Percentiles rank a stretch among this genome's conserved stretches.
These are phyloP conservation scores for Avahi laniger DNA, from an alignment of 2,797 vertebrate species.

Conservation along the genomic window DNA sequence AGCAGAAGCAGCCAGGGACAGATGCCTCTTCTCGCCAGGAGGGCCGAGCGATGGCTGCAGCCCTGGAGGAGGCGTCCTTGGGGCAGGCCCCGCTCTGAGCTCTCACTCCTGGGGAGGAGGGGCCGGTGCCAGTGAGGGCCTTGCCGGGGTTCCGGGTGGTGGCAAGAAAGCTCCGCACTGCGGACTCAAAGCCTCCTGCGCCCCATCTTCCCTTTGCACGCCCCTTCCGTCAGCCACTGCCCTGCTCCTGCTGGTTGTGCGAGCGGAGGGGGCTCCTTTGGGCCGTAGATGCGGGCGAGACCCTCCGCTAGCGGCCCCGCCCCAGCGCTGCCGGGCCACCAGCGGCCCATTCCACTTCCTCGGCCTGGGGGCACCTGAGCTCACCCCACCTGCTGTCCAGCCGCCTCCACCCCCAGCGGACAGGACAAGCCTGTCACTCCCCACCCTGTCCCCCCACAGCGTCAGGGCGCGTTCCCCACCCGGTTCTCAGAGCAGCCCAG, in stretches of 20 bases:
- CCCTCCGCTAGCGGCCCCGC: not conserved
- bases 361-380: not conserved
- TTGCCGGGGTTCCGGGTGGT: not conserved
- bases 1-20: not conserved
- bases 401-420: not conserved
- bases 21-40: fast-evolving
- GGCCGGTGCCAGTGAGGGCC: not conserved
- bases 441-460: fast-evolving
- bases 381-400: not conserved
- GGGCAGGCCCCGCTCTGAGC: too few relatives aligned
- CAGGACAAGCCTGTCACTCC: not conserved
- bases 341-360: not conserved
- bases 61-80: not conserved
- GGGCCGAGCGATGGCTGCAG: fast-evolving
- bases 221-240: not conserved
- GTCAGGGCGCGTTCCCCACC: not conserved
- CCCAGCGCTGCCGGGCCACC: fast-evolving
- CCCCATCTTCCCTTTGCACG: fast-evolving
- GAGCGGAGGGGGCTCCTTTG: not conserved
- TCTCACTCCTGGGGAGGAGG: not conserved
- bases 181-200: not conserved
- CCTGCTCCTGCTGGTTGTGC: not conserved
- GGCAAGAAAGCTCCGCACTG: not conserved
- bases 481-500: not conserved
- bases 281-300: not conserved